phyloP scores from a whole-genome alignment of 2,888 invertebrate genomes.

The Microplitis manilae region DNA sequence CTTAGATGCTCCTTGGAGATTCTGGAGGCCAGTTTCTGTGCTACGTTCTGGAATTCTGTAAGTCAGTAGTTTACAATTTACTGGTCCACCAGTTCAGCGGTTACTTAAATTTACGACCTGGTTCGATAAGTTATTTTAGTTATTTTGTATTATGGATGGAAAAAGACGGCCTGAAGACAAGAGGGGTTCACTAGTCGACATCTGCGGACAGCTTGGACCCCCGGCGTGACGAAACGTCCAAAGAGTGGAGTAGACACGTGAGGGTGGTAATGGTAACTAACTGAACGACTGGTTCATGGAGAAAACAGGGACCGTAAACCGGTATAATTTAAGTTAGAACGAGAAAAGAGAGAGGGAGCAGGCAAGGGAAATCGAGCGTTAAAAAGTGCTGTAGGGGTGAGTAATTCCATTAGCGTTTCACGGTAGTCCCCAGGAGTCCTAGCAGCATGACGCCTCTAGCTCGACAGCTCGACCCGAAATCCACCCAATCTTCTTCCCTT shows the following conservation, averaged over 20 bases:
- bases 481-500: not conserved
- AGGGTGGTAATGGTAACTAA: constrained; percentile 59
- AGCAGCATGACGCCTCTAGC: constrained; percentile 40
- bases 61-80: constrained; percentile 22
- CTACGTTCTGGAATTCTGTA: not conserved
- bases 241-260: constrained; percentile 50
- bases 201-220: constrained; percentile 70
- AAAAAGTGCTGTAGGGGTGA: constrained; percentile 64
- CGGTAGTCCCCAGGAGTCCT: constrained; percentile 42
- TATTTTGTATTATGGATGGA: constrained; percentile 39
- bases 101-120: constrained; percentile 11
- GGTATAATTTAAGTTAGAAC: constrained; percentile 16
- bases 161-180: constrained; percentile 49
- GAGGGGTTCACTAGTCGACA: constrained; percentile 65
- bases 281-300: constrained; percentile 48
- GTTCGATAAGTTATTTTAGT: not conserved
- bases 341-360: constrained; percentile 36
- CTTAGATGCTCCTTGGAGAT: not conserved
- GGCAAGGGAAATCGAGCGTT: constrained; percentile 69
- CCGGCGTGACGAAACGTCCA: constrained; percentile 68
- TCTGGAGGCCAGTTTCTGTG: not conserved
- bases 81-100: constrained; percentile 35
- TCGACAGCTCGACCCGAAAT: constrained; percentile 22
- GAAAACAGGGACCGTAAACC: not conserved
- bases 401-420: constrained; percentile 65